Conservation (phyloP, 30 jellyfish, hydroid and myxozoan species). For the Morbakka virulenta region DNA sequence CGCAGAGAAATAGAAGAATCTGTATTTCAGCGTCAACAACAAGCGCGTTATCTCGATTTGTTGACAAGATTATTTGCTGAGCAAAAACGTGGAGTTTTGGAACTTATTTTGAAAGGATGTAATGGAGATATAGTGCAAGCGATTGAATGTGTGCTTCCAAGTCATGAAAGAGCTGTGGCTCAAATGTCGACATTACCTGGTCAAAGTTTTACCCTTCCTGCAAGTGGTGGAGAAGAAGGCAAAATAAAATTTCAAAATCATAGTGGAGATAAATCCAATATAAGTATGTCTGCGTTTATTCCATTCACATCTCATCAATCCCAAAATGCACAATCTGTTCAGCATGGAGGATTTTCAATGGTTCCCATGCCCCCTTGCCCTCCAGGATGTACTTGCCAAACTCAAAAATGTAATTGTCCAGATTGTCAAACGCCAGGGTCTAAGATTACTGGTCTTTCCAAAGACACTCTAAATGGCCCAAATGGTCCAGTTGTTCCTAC, state of each 20-base stretch:
- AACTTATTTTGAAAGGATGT: conserved; percentile 92
- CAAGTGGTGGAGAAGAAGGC: conserved; percentile 39
- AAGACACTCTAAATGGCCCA: conserved; percentile 54
- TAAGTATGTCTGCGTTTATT: conserved; percentile 79
- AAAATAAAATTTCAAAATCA: conserved; percentile 45
- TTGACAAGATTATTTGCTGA: conserved; percentile 88
- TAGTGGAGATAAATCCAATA: conserved; percentile 39
- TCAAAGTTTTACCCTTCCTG: conserved; percentile 81
- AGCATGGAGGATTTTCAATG: conserved; percentile 68
- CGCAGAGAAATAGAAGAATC: conserved; percentile 80
- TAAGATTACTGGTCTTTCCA: conserved; percentile 32
- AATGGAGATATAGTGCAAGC: conserved; percentile 97
- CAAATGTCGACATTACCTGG: conserved; percentile 83
- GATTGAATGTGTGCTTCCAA: conserved; percentile 92
- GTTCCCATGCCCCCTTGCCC: conserved; percentile 86
- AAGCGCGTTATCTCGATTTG: conserved; percentile 67
- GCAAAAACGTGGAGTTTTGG: conserved; percentile 94
- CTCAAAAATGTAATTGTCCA: conserved; percentile 86
- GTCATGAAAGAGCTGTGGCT: conserved; percentile 97
- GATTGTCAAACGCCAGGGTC: conserved; percentile 67
- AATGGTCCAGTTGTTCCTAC: conserved; percentile 9
- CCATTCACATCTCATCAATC: conserved; percentile 78
- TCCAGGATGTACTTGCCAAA: conserved; percentile 96
- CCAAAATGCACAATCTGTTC: conserved; percentile 65
- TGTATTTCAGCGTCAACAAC: conserved; percentile 69